Evolutionary conservation across 2,113 vertebrate species (phyloP).

Genomic region (Sarotherodon lohbergeri): DNA sequence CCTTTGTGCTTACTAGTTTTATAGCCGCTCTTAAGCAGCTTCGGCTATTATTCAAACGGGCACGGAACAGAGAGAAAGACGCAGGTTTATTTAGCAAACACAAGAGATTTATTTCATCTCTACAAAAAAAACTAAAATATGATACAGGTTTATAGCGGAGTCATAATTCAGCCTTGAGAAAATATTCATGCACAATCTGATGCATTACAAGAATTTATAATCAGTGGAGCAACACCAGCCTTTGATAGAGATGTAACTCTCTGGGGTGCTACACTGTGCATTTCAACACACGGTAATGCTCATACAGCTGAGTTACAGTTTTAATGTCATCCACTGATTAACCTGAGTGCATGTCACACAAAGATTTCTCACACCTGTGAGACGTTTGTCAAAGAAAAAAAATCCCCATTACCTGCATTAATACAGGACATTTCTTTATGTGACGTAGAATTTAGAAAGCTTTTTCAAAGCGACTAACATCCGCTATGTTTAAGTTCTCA

Average conservation of each 20-base stretch:
- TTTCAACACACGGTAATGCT: neutral
- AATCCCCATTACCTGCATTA: neutral
- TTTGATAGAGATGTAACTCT: slow-evolving; percentile 47
- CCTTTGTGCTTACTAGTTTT: neutral
- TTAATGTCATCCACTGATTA: slow-evolving; percentile 45
- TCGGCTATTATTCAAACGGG: neutral
- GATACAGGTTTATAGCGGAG: slow-evolving; percentile 15
- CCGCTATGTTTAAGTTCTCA: neutral
- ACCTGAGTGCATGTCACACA: slow-evolving; percentile 6
- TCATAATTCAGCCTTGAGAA: slow-evolving; percentile 44
- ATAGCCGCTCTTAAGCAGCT: neutral
- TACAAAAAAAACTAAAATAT: slow-evolving; percentile 10
- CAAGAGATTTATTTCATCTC: slow-evolving; percentile 21
- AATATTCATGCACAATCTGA: slow-evolving; percentile 51
- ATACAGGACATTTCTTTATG: neutral
- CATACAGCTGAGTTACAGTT: slow-evolving; percentile 19
- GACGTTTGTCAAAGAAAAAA: neutral
- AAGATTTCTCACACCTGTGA: neutral
- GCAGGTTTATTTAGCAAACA: slow-evolving; percentile 37
- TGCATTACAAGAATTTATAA: slow-evolving; percentile 49
- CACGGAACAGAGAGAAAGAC: neutral
- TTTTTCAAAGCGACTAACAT: neutral
- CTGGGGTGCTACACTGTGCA: neutral
- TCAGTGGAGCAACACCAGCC: slow-evolving; percentile 26
- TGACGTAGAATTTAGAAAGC: neutral